Base-by-base conservation (phyloP, 2,888 invertebrate species). In the Frankliniella intonsa region DNA sequence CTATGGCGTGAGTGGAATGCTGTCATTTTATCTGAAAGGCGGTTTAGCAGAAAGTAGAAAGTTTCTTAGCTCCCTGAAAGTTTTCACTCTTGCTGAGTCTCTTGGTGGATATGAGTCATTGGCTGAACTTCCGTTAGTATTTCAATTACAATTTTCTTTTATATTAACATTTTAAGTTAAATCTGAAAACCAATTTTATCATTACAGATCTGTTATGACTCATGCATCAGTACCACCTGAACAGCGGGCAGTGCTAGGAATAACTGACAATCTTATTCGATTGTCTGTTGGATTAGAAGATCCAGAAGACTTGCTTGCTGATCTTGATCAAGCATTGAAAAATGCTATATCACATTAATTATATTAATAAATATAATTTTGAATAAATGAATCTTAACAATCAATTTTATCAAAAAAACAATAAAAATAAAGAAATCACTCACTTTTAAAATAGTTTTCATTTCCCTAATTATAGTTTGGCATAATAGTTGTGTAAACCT, bases 31-130 rank as follows among this genome's bases (percentile, higher is more conserved):
- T 86, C 90, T 98, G 49, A 93, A 93, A 86, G 97, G 97, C 0
- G 93, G 91, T 7, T 86, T 94, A 69, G 89, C 92, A 82, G 92
- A 95, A 85, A 93, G 95, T 0, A 90, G 90, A 82, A 92, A 90
- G 82, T 95, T 98, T 86, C 89, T 97, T 38, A 91, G 92, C 85
- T 88, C 92, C 10, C 88, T 97, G 51, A 94, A 96, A 89, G 85
- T 97, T 49, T 97, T 98, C 88, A 92, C 91, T 0, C 88, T 97
- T 81, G 98, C 98, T 8, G 98, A 98, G 87, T 98, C 97, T 87
- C 91, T 99, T 83, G 99, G 99, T 81, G 98, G 98, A 82, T 97
- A 94, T 86, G 98, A 99, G 87, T 97, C 97, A 87, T 91, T 99
- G 84, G 96, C 97, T 5, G 97, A 98, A 90, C 90, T 98, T 84